phyloP scores from a whole-genome alignment of 1,140 invertebrate species.

The Anastatus disparis region DNA sequence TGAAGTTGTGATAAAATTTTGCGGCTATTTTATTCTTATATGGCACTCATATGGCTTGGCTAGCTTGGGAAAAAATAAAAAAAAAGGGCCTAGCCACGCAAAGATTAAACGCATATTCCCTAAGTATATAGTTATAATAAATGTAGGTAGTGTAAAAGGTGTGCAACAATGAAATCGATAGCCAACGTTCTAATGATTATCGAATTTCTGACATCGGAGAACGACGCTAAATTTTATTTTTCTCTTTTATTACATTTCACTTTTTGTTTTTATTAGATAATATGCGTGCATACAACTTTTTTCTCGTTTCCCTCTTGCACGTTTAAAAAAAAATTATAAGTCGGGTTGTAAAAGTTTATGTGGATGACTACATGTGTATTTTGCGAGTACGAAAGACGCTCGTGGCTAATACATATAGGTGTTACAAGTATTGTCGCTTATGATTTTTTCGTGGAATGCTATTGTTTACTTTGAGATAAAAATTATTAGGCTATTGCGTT shows the following conservation, averaged over 20 bases:
- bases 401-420: too few species aligned
- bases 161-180: too few species aligned
- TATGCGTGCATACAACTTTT: neutral
- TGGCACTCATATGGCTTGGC: slow-evolving; percentile 61
- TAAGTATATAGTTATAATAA: slow-evolving; percentile 25
- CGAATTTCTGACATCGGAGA: slow-evolving; percentile 33
- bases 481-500: too few species aligned
- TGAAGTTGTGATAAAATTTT: slow-evolving; percentile 26
- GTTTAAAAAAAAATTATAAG: slow-evolving; percentile 9
- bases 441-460: too few species aligned
- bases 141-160: too few species aligned
- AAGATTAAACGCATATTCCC: slow-evolving; percentile 48
- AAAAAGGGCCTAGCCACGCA: slow-evolving; percentile 53
- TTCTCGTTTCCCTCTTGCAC: neutral
- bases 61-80: too few species aligned
- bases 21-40: too few species aligned
- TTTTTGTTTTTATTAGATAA: neutral
- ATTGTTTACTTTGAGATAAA: too few species aligned
- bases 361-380: neutral
- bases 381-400: too few species aligned
- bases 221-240: neutral
- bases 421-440: too few species aligned
- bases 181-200: too few species aligned
- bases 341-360: slow-evolving; percentile 1
- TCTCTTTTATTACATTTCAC: slow-evolving; percentile 1